Evolutionary conservation across 2,888 invertebrate species (phyloP), one percentile per base, ranked within the genome.

Genomic region (Atherix ibis): DNA sequence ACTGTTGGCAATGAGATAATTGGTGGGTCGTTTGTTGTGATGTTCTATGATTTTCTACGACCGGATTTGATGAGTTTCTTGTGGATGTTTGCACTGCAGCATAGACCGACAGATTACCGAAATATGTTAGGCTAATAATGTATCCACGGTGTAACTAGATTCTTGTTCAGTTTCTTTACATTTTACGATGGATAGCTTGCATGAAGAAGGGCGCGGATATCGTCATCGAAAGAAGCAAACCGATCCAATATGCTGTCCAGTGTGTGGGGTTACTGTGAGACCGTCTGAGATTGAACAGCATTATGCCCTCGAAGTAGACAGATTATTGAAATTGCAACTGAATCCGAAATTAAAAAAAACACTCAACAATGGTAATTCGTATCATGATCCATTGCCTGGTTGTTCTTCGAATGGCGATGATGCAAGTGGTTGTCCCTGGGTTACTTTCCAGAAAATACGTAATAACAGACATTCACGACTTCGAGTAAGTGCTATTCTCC

Each of bases 211-310:
- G 26, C 39, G 43, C 13, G 42, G 41, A 25, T 35, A 65, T 34
- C 62, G 75, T 43, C 70, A 63, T 48, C 65, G 74, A 38, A 70
- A 68, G 47, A 70, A 70, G 55, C 70, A 71, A 37, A 55, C 67
- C 5, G 79, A 81, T 49, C 70, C 77, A 10, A 68, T 72, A n/a
- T 81, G 71, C 54, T 92, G 92, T 56, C 91, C 92, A 0, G 80
- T 85, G 2, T 92, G 92, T 56, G 81, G 88, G 41, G 73, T 82
- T 40, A 85, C 87, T 3, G 68, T 92, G 27, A 66, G 87, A 31
- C 71, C 76, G 2, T 75, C 77, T 2, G 91, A 91, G 56, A 64
- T 89, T n/a, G 83, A 85, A 45, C 66, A 75, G 17, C 92, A 91
- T 61, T 73, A 84, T 43, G 63, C 72, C 31, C 67, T 81, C 40